Conservation (phyloP, 2,888 invertebrate genomes). For the Acanthosepion pharaonis region DNA sequence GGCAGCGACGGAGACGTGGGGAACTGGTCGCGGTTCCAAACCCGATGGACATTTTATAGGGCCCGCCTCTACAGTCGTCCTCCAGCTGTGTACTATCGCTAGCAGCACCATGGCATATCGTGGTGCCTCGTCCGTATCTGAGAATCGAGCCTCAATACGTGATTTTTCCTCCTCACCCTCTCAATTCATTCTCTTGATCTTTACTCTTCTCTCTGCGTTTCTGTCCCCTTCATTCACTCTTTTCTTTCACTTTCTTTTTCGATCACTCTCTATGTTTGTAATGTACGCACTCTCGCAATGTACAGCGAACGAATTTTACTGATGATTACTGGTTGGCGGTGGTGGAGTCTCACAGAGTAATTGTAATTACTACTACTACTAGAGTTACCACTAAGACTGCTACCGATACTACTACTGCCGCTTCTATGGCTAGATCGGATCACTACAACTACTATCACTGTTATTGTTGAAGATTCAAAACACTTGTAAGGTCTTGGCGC, state of each 20-base stretch:
- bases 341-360: background rate
- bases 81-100: background rate
- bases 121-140: background rate
- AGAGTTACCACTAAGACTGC: background rate
- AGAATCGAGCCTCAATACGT: background rate
- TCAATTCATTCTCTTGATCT: background rate
- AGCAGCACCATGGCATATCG: background rate
- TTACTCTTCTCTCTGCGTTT: background rate
- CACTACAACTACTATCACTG: background rate
- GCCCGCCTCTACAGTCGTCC: conserved; percentile 33
- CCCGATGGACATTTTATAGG: conserved; percentile 10
- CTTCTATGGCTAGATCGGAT: background rate
- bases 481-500: background rate
- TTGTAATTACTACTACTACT: background rate
- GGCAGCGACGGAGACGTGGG: background rate
- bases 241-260: background rate
- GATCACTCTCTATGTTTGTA: background rate
- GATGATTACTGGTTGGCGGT: background rate
- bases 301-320: background rate
- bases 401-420: background rate
- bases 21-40: background rate
- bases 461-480: background rate
- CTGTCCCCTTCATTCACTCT: background rate
- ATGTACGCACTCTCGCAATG: background rate
- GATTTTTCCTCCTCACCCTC: background rate